A percentile compares a stretch with the other conserved stretches of the same genome.
phyloP scores from a whole-genome alignment of 2,888 invertebrate species.

The Crocallis elinguaria region DNA sequence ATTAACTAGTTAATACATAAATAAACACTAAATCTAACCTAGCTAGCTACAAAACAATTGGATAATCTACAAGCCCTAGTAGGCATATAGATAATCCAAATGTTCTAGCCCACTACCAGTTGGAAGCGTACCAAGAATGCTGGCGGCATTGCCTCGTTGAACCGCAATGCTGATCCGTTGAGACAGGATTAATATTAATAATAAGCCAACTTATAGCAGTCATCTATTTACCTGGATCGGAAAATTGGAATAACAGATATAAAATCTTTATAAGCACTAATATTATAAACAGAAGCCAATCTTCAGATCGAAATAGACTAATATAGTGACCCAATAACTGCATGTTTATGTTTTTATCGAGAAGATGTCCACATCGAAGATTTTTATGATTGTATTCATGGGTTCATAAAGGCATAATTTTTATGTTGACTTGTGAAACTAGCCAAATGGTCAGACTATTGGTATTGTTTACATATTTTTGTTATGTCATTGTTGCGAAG shows the following conservation, averaged over 20 bases:
- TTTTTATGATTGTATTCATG: slow-evolving; percentile 13
- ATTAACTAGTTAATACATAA: no score
- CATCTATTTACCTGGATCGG: neutral
- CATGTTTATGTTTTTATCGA: slow-evolving; percentile 11
- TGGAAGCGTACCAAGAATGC: no score
- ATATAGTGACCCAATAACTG: slow-evolving; percentile 20
- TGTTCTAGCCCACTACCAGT: no score
- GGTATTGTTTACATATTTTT: slow-evolving; percentile 8
- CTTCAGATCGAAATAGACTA: slow-evolving; percentile 14
- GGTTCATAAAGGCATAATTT: slow-evolving; percentile 20
- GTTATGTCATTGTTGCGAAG: neutral
- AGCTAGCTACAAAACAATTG: no score
- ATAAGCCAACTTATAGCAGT: no score
- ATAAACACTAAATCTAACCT: no score
- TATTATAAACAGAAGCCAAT: neutral
- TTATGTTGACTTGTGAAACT: slow-evolving; percentile 22
- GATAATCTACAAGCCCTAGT: no score
- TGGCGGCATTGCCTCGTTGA: no score
- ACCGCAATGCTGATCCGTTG: no score
- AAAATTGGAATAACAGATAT: neutral
- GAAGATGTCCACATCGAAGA: slow-evolving; percentile 9
- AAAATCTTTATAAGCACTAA: neutral
- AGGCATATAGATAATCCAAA: no score
- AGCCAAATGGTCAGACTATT: slow-evolving; percentile 7
- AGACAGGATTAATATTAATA: no score